phyloP scores from a whole-genome alignment of 2,888 invertebrate species.

The Agriopis marginaria region DNA sequence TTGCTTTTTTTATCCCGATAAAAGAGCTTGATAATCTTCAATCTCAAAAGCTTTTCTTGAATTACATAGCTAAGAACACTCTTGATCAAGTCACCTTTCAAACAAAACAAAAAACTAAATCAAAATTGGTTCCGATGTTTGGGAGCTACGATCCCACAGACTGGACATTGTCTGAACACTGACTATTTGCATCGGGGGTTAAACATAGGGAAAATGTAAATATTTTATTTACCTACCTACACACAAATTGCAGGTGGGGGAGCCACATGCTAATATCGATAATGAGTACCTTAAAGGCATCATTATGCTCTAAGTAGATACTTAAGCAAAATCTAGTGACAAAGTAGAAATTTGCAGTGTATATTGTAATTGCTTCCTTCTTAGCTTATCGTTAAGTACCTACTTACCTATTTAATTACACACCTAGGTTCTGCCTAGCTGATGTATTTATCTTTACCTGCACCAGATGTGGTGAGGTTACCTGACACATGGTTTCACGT shows the following conservation, averaged over 20 bases:
- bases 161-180: too few relatives aligned
- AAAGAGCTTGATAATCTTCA: too few relatives aligned
- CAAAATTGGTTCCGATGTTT: too few relatives aligned
- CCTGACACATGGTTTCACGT: too few relatives aligned
- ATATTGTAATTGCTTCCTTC: constrained; percentile 10
- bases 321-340: not conserved
- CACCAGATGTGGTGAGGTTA: too few relatives aligned
- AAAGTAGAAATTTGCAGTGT: not conserved
- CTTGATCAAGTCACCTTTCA: too few relatives aligned
- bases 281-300: not conserved
- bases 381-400: not conserved
- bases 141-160: too few relatives aligned
- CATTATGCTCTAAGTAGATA: not conserved
- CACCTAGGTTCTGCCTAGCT: not conserved
- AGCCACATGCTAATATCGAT: not conserved
- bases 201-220: not conserved
- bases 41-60: too few relatives aligned
- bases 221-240: not conserved
- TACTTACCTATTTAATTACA: not conserved
- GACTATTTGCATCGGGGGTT: too few relatives aligned
- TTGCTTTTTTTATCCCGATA: too few relatives aligned
- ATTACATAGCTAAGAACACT: too few relatives aligned
- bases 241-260: not conserved
- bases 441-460: not conserved
- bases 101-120: too few relatives aligned